These are phyloP conservation scores for Gryon sp. DNA, from an alignment of 1,140 invertebrate species.

Conservation along the genomic window DNA sequence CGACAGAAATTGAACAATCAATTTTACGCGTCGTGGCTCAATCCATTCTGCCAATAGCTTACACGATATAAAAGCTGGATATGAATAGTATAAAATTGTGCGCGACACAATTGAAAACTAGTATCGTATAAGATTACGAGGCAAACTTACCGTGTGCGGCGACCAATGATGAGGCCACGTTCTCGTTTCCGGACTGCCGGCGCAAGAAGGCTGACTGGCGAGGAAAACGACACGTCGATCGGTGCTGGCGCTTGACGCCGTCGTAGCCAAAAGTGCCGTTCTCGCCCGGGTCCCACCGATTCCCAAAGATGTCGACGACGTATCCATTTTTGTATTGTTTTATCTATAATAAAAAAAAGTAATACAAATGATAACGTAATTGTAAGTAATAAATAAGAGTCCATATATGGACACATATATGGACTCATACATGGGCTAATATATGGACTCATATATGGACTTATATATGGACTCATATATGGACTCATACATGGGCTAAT, in stretches of 20 bases:
- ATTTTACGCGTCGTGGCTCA: conserved; percentile 15
- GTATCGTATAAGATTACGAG: conserved; percentile 36
- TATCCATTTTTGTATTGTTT: conserved; percentile 72
- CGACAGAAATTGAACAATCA: conserved; percentile 13
- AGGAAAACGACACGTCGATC: conserved; percentile 76
- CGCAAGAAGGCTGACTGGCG: conserved; percentile 70
- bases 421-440: no score
- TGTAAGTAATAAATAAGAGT: no score
- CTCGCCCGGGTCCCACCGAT: conserved; percentile 74
- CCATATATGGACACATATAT: no score
- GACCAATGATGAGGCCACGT: conserved; percentile 79
- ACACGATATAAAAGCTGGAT: conserved; percentile 24
- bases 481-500: no score
- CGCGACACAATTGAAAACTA: conserved; percentile 23
- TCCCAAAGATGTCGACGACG: conserved; percentile 75
- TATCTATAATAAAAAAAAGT: conserved; percentile 51
- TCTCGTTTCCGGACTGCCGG: conserved; percentile 71
- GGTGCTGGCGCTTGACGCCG: conserved; percentile 70
- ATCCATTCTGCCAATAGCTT: conserved; percentile 5
- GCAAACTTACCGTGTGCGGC: conserved; percentile 74
- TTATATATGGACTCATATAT: no score
- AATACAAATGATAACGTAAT: no score
- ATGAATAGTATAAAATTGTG: conserved; percentile 41
- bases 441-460: no score
- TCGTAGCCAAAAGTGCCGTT: conserved; percentile 74